Conservation (phyloP, 2,113 vertebrate genomes). For the Corythaixoides concolor region DNA sequence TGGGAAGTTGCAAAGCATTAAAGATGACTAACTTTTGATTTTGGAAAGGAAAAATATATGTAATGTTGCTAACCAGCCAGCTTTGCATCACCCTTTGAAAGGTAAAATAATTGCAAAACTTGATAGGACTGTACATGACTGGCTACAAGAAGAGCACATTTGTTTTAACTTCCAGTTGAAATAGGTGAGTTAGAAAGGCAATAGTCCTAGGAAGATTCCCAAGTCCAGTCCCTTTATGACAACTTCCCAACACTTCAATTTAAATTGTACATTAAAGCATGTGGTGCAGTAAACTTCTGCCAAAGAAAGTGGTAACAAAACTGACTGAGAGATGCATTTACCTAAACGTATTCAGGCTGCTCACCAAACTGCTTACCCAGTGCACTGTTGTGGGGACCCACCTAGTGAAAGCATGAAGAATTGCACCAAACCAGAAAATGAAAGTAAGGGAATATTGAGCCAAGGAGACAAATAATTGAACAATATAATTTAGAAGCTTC, state of each 20-base stretch:
- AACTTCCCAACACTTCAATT: not conserved
- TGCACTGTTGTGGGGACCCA: conserved; percentile 56
- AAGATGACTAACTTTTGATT: not conserved
- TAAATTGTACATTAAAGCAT: not conserved
- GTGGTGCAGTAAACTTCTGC: not conserved
- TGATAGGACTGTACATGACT: not conserved
- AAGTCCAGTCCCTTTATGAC: not conserved
- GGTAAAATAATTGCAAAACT: not conserved
- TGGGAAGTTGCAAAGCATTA: not conserved
- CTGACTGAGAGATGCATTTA: not conserved
- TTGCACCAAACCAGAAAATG: not conserved
- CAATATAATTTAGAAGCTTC: not conserved
- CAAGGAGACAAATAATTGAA: conserved; percentile 8
- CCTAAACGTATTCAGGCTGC: not conserved
- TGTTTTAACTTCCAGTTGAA: not conserved
- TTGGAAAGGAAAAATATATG: not conserved
- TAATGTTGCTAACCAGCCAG: not conserved
- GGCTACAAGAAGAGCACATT: not conserved
- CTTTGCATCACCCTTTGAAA: not conserved
- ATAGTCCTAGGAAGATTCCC: not conserved
- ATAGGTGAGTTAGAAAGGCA: not conserved
- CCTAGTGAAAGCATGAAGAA: conserved; percentile 51
- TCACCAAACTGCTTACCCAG: not conserved
- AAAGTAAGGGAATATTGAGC: not conserved
- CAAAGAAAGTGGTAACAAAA: not conserved